A percentile compares a stretch with the other conserved stretches of the same genome.
Conservation (phyloP, 1,140 invertebrate species). For the Potamilus streckersoni region DNA sequence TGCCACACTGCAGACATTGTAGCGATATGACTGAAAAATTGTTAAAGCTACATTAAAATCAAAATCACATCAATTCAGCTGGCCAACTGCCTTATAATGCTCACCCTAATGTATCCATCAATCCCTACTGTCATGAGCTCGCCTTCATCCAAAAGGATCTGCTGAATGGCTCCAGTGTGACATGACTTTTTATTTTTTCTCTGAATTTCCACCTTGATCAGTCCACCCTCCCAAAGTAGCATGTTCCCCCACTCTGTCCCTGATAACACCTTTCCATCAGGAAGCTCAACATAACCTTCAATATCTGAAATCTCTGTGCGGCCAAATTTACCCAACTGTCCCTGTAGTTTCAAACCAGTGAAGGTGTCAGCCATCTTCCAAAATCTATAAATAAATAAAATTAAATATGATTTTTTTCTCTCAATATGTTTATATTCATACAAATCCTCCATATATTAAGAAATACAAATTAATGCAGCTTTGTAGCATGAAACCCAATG, state of each 20-base stretch:
- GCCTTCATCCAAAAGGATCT: constrained; percentile 78
- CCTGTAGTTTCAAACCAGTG: constrained; percentile 89
- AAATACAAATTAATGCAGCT: neutral
- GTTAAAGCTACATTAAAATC: too few species aligned
- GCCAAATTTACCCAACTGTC: constrained; percentile 86
- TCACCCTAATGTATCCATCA: constrained; percentile 81
- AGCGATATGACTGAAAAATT: too few species aligned
- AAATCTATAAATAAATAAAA: constrained; percentile 69
- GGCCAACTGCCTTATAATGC: constrained; percentile 7
- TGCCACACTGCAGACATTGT: too few species aligned
- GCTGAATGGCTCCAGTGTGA: constrained; percentile 79
- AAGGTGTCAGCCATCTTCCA: constrained; percentile 94
- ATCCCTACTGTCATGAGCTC: constrained; percentile 76
- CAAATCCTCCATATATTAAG: neutral
- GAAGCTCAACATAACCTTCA: constrained; percentile 83
- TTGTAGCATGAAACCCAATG: too few species aligned
- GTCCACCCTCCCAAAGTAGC: constrained; percentile 86
- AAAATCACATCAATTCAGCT: too few species aligned
- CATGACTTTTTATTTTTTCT: constrained; percentile 74
- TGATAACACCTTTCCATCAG: constrained; percentile 88
- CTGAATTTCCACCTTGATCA: constrained; percentile 79
- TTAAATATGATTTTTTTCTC: neutral
- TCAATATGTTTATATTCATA: neutral
- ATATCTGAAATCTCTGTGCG: constrained; percentile 92
- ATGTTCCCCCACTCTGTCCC: constrained; percentile 91